phyloP scores from a whole-genome alignment of 1,140 invertebrate genomes.

The Thaumetopoea pityocampa region DNA sequence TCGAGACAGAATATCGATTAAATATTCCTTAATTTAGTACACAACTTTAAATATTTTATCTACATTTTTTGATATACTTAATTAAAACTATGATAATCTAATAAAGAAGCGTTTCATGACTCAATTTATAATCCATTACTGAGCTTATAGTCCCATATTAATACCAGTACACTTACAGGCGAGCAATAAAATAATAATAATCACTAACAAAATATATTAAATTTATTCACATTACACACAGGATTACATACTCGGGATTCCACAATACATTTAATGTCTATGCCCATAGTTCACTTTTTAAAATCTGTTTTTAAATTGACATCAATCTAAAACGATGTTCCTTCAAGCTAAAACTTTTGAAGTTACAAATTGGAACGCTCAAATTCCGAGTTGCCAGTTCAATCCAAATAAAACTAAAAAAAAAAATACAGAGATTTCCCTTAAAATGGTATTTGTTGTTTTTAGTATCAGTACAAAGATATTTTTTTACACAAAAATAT shows the following conservation, averaged over 20 bases:
- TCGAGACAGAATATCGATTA: slow-evolving; percentile 16
- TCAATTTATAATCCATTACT: slow-evolving; percentile 17
- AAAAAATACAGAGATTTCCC: too few species aligned
- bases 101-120: slow-evolving; percentile 12
- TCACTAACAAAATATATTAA: slow-evolving; percentile 20
- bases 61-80: slow-evolving; percentile 13
- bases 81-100: slow-evolving; percentile 9
- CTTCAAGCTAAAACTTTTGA: slow-evolving; percentile 2
- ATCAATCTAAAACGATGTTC: slow-evolving; percentile 5
- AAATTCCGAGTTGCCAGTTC: slow-evolving; percentile 7
- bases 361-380: not conserved
- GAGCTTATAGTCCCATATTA: slow-evolving; percentile 15
- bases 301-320: slow-evolving; percentile 22
- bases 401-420: too few species aligned
- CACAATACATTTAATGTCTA: slow-evolving; percentile 20
- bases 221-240: slow-evolving; percentile 32
- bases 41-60: slow-evolving; percentile 17
- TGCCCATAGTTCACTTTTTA: slow-evolving; percentile 14
- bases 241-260: too few species aligned
- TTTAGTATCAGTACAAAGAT: too few species aligned
- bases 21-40: slow-evolving; percentile 17
- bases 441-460: too few species aligned
- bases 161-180: slow-evolving; percentile 17
- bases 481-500: too few species aligned
- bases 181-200: slow-evolving; percentile 18